A percentile compares a stretch with the other conserved stretches of the same genome.
Conservation (phyloP, 2,888 invertebrate species). For the Eupithecia exiguata region DNA sequence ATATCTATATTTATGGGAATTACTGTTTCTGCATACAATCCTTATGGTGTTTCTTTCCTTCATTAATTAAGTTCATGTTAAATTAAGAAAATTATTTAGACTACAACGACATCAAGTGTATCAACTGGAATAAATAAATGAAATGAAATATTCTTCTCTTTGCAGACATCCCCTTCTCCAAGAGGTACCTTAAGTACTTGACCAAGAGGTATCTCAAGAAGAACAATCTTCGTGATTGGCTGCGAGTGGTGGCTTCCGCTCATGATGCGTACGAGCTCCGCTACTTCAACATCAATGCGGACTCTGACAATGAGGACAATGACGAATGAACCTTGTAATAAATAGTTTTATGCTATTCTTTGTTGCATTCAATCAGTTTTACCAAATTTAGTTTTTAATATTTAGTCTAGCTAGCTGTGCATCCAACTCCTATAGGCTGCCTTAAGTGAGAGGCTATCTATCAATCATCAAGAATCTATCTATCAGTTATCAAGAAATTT, state of each 20-base stretch:
- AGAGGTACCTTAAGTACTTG: conserved; percentile 98
- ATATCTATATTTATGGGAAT: too few species aligned
- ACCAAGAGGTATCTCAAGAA: conserved; percentile 99
- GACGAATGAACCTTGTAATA: conserved; percentile 87
- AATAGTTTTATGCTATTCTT: conserved; percentile 75
- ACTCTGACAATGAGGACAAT: conserved; percentile 92
- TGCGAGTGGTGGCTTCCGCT: conserved; percentile 98
- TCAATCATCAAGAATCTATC: neutral
- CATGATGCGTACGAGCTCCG: conserved; percentile 99
- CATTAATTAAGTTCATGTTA: too few species aligned
- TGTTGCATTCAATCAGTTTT: conserved; percentile 40
- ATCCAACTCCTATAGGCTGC: neutral
- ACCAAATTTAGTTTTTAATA: neutral
- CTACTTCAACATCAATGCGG: conserved; percentile 98
- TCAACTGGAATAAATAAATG: too few species aligned
- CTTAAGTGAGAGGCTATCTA: neutral
- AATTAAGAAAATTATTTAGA: too few species aligned
- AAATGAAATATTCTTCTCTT: conserved; percentile 40
- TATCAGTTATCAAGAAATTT: neutral
- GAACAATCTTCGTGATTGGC: conserved; percentile 99
- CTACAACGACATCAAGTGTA: too few species aligned
- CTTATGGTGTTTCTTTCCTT: too few species aligned
- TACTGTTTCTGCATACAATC: too few species aligned
- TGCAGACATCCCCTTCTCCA: conserved; percentile 88
- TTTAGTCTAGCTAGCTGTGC: neutral